phyloP scores from a whole-genome alignment of 2,113 vertebrate genomes.

The Willisornis vidua region DNA sequence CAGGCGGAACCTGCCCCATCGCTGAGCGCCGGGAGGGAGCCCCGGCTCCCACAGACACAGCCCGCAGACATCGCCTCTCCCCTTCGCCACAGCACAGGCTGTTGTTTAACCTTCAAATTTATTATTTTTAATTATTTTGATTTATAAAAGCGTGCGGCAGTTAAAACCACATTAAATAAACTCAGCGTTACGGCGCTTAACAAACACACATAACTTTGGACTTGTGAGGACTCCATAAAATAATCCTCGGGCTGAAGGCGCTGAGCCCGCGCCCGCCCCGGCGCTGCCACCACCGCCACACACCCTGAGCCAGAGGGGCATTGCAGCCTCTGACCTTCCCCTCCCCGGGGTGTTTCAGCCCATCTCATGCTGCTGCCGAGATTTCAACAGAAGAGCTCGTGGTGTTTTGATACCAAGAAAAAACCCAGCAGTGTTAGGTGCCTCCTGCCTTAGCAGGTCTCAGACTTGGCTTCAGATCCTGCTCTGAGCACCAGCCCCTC shows the following conservation, averaged over 20 bases:
- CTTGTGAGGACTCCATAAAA: constrained; percentile 80
- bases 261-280: background rate
- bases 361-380: background rate
- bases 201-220: constrained; percentile 77
- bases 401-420: background rate
- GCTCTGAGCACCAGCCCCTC: background rate
- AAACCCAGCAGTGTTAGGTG: background rate
- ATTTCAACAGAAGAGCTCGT: background rate
- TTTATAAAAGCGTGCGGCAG: constrained; percentile 83
- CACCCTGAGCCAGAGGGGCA: background rate
- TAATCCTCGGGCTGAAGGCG: constrained; percentile 49
- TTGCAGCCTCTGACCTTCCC: background rate
- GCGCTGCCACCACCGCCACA: background rate
- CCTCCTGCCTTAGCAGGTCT: background rate
- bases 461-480: background rate
- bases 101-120: constrained; percentile 85
- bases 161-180: constrained; percentile 86
- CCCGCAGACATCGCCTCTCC: constrained; percentile 24
- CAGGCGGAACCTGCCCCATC: background rate
- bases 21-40: background rate
- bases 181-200: constrained; percentile 78
- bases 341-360: background rate
- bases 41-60: constrained; percentile 22
- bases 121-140: constrained; percentile 92
- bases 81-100: constrained; percentile 64